Evolutionary conservation across 2,888 invertebrate genomes (phyloP), one percentile per base, ranked within the genome.

Genomic region (Chironomus riparius): DNA sequence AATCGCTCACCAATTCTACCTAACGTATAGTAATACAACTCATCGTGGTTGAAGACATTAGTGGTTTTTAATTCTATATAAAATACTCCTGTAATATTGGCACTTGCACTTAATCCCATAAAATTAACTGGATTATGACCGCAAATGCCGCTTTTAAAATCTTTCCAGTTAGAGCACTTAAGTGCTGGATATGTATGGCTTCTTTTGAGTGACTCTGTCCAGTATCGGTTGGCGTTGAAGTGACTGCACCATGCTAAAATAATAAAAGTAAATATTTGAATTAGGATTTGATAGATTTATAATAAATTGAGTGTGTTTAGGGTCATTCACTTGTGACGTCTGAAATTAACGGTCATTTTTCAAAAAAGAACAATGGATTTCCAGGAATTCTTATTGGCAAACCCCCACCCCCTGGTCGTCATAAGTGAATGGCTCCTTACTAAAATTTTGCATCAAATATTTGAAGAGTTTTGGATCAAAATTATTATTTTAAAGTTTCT

Each of bases 221-320:
- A 74, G 48, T 74, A 74, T 13, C 68, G 74, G 10, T 68, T 22
- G 3, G 74, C 74, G 47, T 68, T 68, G 18, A 68, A 68, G 21
- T 74, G 74, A 28, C 74, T 74, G 47, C 65, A 65, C 65, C 65
- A 65, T 13, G 21, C 65, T 65, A 22, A 21, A 22, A 65, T n/a
- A 24, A 22, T 4, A 2, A 65, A 22, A 4, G 62, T 5, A 65
- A 65, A 10, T 65, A 6, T 15, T 50, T 5, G 4, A 5, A 50
- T 5, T 28, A 24, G 3, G 2, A 24, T 24, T 24, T 24, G 3
- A 24, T 2, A 24, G 2, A 3, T 24, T 2, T 3, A 3, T 3
- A 24, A 24, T 24, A 24, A 24, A 24, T 24, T 24, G 2, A 24
- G n/a, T 24, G 22, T 24, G 22, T 3, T 24, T n/a, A n/a, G n/a